Conservation (phyloP, 2,888 invertebrate species). For the Nebria brevicollis region DNA sequence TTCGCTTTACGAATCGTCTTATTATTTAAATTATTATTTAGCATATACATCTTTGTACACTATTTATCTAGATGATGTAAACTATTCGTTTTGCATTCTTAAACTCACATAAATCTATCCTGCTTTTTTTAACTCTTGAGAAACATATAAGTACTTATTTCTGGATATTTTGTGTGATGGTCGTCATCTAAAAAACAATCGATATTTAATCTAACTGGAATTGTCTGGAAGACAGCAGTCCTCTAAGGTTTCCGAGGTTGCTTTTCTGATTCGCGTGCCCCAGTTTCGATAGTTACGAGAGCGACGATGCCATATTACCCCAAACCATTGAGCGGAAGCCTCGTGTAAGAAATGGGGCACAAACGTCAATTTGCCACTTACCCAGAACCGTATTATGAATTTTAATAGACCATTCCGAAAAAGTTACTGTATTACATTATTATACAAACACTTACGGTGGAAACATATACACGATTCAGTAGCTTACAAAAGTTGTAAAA, state of each 20-base stretch:
- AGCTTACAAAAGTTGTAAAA: neutral
- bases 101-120: too few species aligned
- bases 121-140: too few species aligned
- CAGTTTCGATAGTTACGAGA: conserved; percentile 11
- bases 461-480: neutral
- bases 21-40: too few species aligned
- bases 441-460: neutral
- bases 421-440: neutral
- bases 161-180: too few species aligned
- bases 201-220: neutral
- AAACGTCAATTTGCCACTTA: neutral
- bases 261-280: neutral
- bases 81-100: too few species aligned
- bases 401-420: neutral
- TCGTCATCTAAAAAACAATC: neutral
- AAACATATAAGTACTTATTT: too few species aligned
- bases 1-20: too few species aligned
- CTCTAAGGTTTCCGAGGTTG: conserved; percentile 3
- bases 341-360: neutral
- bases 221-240: neutral
- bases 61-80: too few species aligned
- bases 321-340: conserved; percentile 3
- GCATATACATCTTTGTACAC: too few species aligned
- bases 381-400: neutral
- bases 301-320: neutral